These are phyloP conservation scores for Yponomeuta plumbellus DNA, from an alignment of 2,888 invertebrate species.

Conservation along the genomic window DNA sequence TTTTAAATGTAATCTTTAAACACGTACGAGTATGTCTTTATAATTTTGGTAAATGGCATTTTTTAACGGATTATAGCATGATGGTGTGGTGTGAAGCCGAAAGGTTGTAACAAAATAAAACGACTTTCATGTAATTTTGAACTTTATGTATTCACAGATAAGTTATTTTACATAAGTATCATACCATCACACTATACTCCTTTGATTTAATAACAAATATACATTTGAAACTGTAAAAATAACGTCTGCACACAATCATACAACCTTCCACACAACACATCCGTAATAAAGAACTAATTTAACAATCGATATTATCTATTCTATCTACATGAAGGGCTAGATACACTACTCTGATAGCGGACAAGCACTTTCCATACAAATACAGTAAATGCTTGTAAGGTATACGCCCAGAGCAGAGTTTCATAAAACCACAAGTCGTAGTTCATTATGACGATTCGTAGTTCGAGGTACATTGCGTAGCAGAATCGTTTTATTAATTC, in stretches of 20 bases:
- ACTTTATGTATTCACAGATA: constrained; percentile 53
- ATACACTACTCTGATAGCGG: neutral
- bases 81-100: constrained; percentile 45
- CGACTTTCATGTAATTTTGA: constrained; percentile 39
- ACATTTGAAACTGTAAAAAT: neutral
- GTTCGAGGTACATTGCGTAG: too few relatives aligned
- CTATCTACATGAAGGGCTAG: neutral
- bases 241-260: neutral
- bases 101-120: constrained; percentile 56
- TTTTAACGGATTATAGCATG: constrained; percentile 56
- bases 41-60: constrained; percentile 2
- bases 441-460: too few relatives aligned
- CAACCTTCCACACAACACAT: neutral
- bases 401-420: too few relatives aligned
- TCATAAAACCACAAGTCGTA: too few relatives aligned
- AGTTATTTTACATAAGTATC: constrained; percentile 31
- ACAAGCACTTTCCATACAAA: neutral
- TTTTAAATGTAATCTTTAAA: too few relatives aligned
- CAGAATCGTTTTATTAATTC: too few relatives aligned
- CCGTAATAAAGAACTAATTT: neutral
- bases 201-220: constrained; percentile 7
- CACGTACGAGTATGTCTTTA: too few relatives aligned
- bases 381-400: neutral
- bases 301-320: neutral
- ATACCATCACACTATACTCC: constrained; percentile 69